These are phyloP conservation scores for Drosophila acutilabella DNA, from an alignment of 2,888 invertebrate genomes.

Conservation along the genomic window DNA sequence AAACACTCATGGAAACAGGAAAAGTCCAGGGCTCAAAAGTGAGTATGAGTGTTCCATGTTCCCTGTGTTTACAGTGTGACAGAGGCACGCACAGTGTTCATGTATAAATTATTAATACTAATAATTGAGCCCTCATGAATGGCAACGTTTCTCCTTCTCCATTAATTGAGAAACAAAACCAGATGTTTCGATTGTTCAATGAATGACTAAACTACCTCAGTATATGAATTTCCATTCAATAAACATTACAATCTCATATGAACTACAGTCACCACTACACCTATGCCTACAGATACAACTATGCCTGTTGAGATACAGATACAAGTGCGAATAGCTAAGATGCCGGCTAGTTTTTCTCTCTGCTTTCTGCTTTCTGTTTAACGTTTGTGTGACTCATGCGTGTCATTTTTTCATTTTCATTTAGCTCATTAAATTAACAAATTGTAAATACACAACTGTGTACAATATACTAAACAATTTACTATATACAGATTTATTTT, in stretches of 20 bases:
- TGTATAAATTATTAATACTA: background rate
- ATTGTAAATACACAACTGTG: slow-evolving; percentile 52
- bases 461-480: slow-evolving; percentile 12
- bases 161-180: slow-evolving; percentile 33
- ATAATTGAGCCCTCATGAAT: slow-evolving; percentile 19
- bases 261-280: slow-evolving; percentile 3
- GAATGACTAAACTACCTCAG: slow-evolving; percentile 52
- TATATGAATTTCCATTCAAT: slow-evolving; percentile 44
- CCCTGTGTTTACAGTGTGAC: background rate
- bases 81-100: background rate
- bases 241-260: slow-evolving; percentile 10
- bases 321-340: slow-evolving; percentile 16
- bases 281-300: slow-evolving; percentile 7
- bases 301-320: background rate
- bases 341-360: slow-evolving; percentile 35
- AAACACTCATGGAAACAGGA: background rate
- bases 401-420: slow-evolving; percentile 63
- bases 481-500: slow-evolving; percentile 1
- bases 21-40: background rate
- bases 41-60: background rate
- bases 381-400: slow-evolving; percentile 54
- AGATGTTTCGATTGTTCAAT: slow-evolving; percentile 50
- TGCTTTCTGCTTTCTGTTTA: background rate
- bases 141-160: background rate
- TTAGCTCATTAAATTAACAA: slow-evolving; percentile 52